Percentiles rank a stretch among this genome's conserved stretches.
These are phyloP conservation scores for Epinephelus awoara DNA, from an alignment of 2,797 vertebrate species.

Conservation along the genomic window DNA sequence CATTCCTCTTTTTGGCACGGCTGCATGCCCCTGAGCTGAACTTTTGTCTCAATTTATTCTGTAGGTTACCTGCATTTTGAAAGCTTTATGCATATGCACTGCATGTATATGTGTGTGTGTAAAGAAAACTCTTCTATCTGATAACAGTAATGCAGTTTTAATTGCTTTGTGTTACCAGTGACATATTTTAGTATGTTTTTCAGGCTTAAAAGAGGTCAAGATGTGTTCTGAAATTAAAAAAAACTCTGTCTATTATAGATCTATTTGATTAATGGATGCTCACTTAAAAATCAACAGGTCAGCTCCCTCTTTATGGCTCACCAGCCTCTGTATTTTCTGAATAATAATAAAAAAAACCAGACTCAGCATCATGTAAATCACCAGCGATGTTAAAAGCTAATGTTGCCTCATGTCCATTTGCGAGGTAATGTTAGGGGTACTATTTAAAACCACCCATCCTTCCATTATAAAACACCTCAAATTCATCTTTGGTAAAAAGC, in stretches of 20 bases:
- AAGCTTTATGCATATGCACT: neutral
- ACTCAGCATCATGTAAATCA: conserved; percentile 61
- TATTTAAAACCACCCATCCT: conserved; percentile 36
- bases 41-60: neutral
- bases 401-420: conserved; percentile 60
- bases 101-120: neutral
- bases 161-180: neutral
- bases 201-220: conserved; percentile 11
- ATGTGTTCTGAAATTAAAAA: conserved; percentile 34
- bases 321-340: conserved; percentile 42
- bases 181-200: conserved; percentile 11
- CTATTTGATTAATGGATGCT: conserved; percentile 64
- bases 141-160: neutral
- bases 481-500: conserved; percentile 43
- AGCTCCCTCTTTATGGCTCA: conserved; percentile 54
- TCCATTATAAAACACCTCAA: conserved; percentile 39
- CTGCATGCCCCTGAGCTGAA: neutral
- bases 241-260: conserved; percentile 18
- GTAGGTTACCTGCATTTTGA: neutral
- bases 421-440: conserved; percentile 30
- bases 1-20: conserved; percentile 4
- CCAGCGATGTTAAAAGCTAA: conserved; percentile 62
- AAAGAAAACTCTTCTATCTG: neutral
- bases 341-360: conserved; percentile 58
- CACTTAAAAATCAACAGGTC: conserved; percentile 46